Conservation (phyloP, 2,888 invertebrate species). For the Empis livida region DNA sequence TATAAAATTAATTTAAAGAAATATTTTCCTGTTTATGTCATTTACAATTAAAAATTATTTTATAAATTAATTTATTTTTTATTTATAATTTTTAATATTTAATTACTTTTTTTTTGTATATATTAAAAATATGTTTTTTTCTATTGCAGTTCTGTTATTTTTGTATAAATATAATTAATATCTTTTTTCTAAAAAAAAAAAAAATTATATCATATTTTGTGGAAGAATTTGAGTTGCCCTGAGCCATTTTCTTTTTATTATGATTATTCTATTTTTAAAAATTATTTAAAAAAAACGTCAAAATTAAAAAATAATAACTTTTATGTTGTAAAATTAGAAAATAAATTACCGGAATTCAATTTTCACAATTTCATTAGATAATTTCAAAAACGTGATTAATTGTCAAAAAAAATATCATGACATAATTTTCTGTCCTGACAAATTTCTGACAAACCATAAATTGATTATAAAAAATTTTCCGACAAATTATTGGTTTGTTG, state of each 20-base stretch:
- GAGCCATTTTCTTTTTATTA: slow-evolving; percentile 30
- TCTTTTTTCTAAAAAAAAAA: not conserved
- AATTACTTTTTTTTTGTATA: slow-evolving; percentile 7
- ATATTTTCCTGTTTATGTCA: no score
- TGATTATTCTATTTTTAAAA: slow-evolving; percentile 7
- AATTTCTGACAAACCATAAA: no score
- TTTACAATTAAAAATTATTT: no score
- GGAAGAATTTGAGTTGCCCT: slow-evolving; percentile 39
- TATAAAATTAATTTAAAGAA: no score
- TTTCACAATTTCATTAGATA: no score
- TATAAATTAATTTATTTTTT: not conserved
- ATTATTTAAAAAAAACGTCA: not conserved
- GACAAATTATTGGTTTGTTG: no score
- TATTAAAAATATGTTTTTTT: slow-evolving; percentile 16
- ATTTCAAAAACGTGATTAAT: no score
- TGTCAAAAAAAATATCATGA: slow-evolving; percentile 2
- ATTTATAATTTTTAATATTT: slow-evolving; percentile 4
- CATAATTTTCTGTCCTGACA: no score
- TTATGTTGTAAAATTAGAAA: not conserved
- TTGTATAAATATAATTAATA: slow-evolving; percentile 9
- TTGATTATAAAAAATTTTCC: no score
- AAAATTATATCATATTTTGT: no score
- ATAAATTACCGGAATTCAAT: slow-evolving; percentile 1
- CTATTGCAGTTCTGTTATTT: slow-evolving; percentile 16
- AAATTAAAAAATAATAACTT: not conserved